phyloP scores from a whole-genome alignment of 1,140 invertebrate genomes.

The Caerostris darwini region DNA sequence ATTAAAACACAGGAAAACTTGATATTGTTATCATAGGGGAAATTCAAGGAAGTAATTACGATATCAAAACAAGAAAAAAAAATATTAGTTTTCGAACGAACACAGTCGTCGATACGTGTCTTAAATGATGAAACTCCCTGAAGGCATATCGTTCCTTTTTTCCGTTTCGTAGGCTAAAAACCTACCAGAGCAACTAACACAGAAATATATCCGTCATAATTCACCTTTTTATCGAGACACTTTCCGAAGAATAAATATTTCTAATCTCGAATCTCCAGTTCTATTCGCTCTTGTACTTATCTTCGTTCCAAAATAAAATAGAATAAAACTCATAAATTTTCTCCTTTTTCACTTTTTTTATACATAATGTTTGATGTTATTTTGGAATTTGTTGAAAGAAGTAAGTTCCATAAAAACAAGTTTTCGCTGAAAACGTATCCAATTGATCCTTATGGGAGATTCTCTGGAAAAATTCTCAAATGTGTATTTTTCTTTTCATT shows the following conservation, averaged over 20 bases:
- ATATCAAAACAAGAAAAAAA: background rate
- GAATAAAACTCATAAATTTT: background rate
- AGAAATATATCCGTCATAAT: constrained; percentile 51
- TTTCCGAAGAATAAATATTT: background rate
- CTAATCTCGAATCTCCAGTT: constrained; percentile 30
- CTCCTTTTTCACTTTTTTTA: background rate
- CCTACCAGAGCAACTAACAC: constrained; percentile 45
- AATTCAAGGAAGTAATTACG: background rate
- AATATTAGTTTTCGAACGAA: background rate
- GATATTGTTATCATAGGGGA: too few relatives aligned
- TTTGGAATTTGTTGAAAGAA: background rate
- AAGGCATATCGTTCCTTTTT: constrained; percentile 1
- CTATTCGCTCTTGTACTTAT: background rate
- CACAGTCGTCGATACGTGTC: background rate
- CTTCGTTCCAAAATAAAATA: background rate
- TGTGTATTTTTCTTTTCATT: too few relatives aligned
- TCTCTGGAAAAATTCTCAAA: too few relatives aligned
- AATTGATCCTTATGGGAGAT: background rate
- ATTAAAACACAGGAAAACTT: too few relatives aligned
- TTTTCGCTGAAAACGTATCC: background rate
- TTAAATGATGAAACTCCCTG: background rate
- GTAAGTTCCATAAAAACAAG: background rate
- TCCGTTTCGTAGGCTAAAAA: constrained; percentile 2
- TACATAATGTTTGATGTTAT: background rate
- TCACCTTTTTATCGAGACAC: constrained; percentile 25